phyloP scores from a whole-genome alignment of 2,888 invertebrate species.

The Aporophyla lueneburgensis region DNA sequence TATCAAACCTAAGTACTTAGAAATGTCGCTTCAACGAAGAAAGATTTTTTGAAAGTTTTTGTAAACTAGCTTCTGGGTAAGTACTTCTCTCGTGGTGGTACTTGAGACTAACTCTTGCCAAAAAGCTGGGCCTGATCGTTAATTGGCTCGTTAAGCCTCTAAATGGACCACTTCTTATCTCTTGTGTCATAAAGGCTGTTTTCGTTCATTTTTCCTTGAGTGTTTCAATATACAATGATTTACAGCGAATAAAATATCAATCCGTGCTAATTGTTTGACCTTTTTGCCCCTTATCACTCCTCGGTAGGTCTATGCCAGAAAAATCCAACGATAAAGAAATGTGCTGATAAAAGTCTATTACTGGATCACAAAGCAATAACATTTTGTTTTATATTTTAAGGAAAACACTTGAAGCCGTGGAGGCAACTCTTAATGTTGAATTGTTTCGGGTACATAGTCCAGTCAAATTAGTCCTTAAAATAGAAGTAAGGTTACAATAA shows the following conservation, averaged over 20 bases:
- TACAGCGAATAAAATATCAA: background rate
- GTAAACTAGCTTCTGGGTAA: background rate
- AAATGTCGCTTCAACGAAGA: background rate
- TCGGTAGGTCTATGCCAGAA: background rate
- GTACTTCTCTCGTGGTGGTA: background rate
- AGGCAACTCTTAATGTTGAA: background rate
- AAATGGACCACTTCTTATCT: background rate
- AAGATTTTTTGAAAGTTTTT: background rate
- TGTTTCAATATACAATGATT: background rate
- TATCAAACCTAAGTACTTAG: slow-evolving; percentile 65
- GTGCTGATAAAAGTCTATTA: slow-evolving; percentile 14
- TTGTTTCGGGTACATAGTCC: slow-evolving; percentile 34
- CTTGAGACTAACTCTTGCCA: background rate
- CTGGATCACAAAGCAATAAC: slow-evolving; percentile 18
- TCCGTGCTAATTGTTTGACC: no score
- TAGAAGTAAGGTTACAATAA: no score
- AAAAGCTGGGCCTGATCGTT: background rate
- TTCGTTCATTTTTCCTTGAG: background rate
- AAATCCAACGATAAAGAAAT: background rate
- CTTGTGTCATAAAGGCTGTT: background rate
- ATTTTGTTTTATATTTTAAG: slow-evolving; percentile 20
- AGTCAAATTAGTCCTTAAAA: no score
- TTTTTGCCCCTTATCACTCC: background rate
- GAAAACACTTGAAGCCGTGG: slow-evolving; percentile 2
- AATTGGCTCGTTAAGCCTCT: background rate